Base-by-base conservation (phyloP, 2,797 vertebrate species). In the Peromyscus aztecus region DNA sequence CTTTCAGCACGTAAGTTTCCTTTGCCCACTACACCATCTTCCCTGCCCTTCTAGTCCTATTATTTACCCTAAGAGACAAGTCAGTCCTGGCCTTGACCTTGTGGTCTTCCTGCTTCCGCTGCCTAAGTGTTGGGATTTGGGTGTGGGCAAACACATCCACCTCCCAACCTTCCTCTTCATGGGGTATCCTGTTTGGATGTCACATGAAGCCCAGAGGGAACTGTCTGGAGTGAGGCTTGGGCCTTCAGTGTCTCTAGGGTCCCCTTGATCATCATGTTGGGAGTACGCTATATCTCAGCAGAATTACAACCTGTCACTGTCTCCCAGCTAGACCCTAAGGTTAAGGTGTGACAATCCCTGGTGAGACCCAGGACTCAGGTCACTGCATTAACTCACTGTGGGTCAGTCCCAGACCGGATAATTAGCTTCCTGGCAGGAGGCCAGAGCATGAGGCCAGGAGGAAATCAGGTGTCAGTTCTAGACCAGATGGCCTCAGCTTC, bases 351-450 rank as follows among this genome's bases (percentile, higher is more conserved):
- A 77, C 52, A 90, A 87, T 5, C 80, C 21, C 23, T 86, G 31
- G 37, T 71, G 76, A 94, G n/a, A 91, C 59, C 46, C 85, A 82
- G 46, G n/a, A 73, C n/a, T n/a, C n/a, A n/a, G n/a, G 77, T 43
- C 91, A 57, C 65, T 65, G 88, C 37, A 93, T 92, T 94, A 92
- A 96, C 21, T 24, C 65, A 67, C 40, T 89, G 61, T 63, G 91
- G 59, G 88, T 87, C 93, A 61, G 10, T 92, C 65, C 63, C 78
- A 57, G 73, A 46, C 21, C 69, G 91, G 90, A 69, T 83, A 71
- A 6, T 94, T 29, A 43, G 88, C 77, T 37, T 93, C 49, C 85
- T 67, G 24, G n/a, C 67, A 27, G 49, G 69, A 91, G 55, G 37
- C 80, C 94, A 93, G 93, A 95, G 49, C 67, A 37, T 1, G 1